These are phyloP conservation scores for Hydrochoerus hydrochaeris DNA, from an alignment of 2,113 vertebrate species.

Conservation along the genomic window DNA sequence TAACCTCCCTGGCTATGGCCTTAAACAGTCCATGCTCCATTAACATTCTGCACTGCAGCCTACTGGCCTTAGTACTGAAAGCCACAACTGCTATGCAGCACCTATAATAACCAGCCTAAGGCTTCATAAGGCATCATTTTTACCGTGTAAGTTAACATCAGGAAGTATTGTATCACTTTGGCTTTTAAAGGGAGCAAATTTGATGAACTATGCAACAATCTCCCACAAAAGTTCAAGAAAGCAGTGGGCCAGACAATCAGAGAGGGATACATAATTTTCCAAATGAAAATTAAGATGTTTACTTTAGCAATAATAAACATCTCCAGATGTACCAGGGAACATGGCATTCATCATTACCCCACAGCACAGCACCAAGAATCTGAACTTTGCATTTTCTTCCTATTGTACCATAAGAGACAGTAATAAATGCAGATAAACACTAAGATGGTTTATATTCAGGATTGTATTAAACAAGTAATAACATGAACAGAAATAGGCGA, in stretches of 20 bases:
- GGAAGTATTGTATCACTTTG: not conserved
- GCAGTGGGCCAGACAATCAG: not conserved
- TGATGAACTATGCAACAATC: not conserved
- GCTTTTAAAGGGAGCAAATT: not conserved
- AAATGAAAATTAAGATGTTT: not conserved
- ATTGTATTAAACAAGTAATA: not conserved
- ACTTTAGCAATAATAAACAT: not conserved
- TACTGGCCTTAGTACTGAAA: not conserved
- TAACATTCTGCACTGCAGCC: not conserved
- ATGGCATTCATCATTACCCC: not conserved
- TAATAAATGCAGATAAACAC: not conserved
- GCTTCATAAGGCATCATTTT: not conserved
- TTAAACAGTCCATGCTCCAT: not conserved
- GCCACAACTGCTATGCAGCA: not conserved
- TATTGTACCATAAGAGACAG: not conserved
- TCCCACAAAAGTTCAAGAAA: not conserved
- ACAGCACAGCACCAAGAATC: not conserved
- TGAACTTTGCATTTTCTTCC: not conserved
- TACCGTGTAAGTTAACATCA: not conserved
- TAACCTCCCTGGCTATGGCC: not conserved
- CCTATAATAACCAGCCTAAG: not conserved
- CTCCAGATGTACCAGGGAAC: not conserved
- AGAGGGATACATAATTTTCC: not conserved
- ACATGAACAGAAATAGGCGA: not conserved
- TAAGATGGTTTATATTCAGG: not conserved